Percentiles rank a stretch among this genome's conserved stretches.
phyloP scores from a whole-genome alignment of 1,140 invertebrate genomes.

The Formica selysi region DNA sequence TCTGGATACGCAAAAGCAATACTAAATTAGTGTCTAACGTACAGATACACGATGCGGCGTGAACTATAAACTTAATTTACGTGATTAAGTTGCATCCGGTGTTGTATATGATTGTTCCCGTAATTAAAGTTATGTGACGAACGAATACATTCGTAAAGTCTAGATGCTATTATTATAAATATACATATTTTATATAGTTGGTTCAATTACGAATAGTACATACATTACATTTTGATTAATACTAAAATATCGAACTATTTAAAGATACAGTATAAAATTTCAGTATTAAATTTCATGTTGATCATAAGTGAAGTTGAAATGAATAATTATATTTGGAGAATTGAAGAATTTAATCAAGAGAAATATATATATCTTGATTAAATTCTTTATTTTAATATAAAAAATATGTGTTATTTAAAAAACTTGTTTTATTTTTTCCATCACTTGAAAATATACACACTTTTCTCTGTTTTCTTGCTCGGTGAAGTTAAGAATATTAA shows the following conservation, averaged over 20 bases:
- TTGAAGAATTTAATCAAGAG: too few species aligned
- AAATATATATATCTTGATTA: not conserved
- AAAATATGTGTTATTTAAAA: not conserved
- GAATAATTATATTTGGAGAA: not conserved
- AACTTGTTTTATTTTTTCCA: not conserved
- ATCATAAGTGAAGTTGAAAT: not conserved
- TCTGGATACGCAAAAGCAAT: conserved; percentile 48
- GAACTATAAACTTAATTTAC: conserved; percentile 54
- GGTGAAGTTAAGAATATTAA: not conserved
- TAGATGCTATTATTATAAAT: conserved; percentile 17
- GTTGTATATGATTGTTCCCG: conserved; percentile 25
- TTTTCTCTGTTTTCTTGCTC: not conserved
- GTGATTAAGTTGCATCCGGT: conserved; percentile 27
- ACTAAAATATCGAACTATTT: not conserved
- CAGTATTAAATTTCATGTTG: not conserved
- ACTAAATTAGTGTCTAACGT: conserved; percentile 52
- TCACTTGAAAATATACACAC: not conserved
- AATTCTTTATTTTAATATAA: conserved; percentile 2
- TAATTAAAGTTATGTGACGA: conserved; percentile 35
- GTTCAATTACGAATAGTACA: too few species aligned
- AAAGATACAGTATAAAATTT: not conserved
- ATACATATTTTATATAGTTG: not conserved
- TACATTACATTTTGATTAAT: not conserved
- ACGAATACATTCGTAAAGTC: conserved; percentile 11
- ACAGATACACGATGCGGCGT: conserved; percentile 17